Conservation (phyloP, 1,140 invertebrate species). For the Calliphora vicina region DNA sequence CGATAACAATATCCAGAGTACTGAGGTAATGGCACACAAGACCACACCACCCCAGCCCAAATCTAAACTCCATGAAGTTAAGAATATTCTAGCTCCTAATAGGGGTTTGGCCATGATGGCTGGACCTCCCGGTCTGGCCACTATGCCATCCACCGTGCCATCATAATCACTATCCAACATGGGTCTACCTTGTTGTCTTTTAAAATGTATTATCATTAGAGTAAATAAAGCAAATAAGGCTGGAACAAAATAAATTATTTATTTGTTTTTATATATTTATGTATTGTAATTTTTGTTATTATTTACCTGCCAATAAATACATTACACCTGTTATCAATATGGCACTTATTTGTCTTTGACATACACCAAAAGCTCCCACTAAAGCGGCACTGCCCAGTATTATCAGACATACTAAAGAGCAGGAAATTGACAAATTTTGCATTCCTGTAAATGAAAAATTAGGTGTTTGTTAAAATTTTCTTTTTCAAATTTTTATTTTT, state of each 20-base stretch:
- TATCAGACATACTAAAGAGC: constrained; percentile 87
- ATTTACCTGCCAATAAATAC: constrained; percentile 85
- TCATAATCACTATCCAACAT: constrained; percentile 66
- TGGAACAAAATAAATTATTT: constrained; percentile 64
- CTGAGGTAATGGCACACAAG: constrained; percentile 77
- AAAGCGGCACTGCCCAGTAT: constrained; percentile 82
- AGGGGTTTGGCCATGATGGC: constrained; percentile 57
- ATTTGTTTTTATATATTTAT: neutral
- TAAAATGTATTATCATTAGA: constrained; percentile 88
- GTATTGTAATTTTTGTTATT: no score
- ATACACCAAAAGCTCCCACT: constrained; percentile 84
- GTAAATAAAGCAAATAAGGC: constrained; percentile 89
- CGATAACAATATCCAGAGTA: constrained; percentile 86
- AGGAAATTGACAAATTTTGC: constrained; percentile 92
- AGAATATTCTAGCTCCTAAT: constrained; percentile 75
- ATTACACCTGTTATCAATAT: constrained; percentile 90
- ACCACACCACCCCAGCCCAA: constrained; percentile 84
- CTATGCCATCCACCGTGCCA: constrained; percentile 75
- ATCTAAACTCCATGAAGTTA: constrained; percentile 82
- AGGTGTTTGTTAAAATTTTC: neutral
- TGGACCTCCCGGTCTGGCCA: constrained; percentile 66
- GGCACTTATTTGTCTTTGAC: constrained; percentile 87
- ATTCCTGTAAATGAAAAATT: constrained; percentile 71
- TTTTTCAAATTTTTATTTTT: neutral
- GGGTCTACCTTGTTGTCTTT: constrained; percentile 75